Evolutionary conservation across 2,888 invertebrate species (phyloP), one percentile per base, ranked within the genome.

Genomic region (Lasioglossum figueresi): DNA sequence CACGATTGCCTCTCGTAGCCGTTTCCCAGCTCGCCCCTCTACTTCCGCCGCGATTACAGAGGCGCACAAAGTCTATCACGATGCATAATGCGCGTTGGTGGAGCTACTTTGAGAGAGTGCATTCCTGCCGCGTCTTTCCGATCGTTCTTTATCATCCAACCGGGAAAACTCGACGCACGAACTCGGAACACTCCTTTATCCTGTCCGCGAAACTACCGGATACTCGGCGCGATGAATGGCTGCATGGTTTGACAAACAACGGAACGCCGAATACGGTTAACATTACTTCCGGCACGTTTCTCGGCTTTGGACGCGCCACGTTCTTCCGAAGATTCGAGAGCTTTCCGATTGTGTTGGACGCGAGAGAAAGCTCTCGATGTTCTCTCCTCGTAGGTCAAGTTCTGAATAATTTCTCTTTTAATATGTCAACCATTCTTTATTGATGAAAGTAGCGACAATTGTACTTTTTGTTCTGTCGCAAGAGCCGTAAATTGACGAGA

Each of bases 1-100:
- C 66, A 31, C 66, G 66, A 66, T 66, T 66, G 66, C 66, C 66
- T 34, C 34, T 34, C 19, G 34, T 66, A 31, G 66, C 66, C 66
- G 66, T 31, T 34, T 19, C 14, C 6, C 52, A 31, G 27, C 82
- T 76, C 73, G 73, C 19, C 75, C 72, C 43, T 79, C 79, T 83
- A 78, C 83, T 79, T 83, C 82, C 85, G 84, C 71, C 27, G 76
- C 85, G 88, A 85, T 85, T 80, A 83, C 85, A 59, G 43, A 72
- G 43, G 74, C 34, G 14, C 72, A 76, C 79, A 73, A 52, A 52
- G 76, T 88, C 84, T 81, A 85, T 84, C 85, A 66, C 77, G 88
- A 77, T 77, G 88, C 88, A 81, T 83, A 88, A 83, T 79, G 79
- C 88, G 68, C 81, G 14, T 31, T 70, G 37, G 70, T 70, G 40